Base-by-base conservation (phyloP, 2,888 invertebrate genomes). In the Tridacna crocea region DNA sequence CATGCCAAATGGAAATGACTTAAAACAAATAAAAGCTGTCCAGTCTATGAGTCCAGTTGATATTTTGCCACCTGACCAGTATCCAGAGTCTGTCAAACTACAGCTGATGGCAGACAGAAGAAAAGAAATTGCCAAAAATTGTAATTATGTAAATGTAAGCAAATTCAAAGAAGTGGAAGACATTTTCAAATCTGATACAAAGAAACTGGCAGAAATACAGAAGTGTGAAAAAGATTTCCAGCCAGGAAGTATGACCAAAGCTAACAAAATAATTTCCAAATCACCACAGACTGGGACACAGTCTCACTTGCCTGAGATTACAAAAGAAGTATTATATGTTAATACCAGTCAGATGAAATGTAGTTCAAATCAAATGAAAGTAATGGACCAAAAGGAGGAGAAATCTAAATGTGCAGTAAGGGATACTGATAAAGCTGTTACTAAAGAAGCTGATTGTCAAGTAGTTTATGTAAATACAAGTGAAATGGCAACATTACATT, bases 31-130 rank as follows among this genome's bases (percentile, higher is more conserved):
- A n/a, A 68, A 68, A 47, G 27, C 36, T 10, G 46, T 46, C 68
- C 22, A 48, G n/a, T 19, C 51, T 11, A 15, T 55, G 22, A 87
- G 83, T 75, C 85, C 87, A 27, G 74, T 84, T 11, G 80, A 83
- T 3, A 27, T 65, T 47, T 77, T 88, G 26, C 87, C 84, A 0
- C 75, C 79, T 73, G 83, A 79, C 19, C 66, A 80, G 36, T 48
- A 89, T 12, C 88, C 90, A 22, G 87, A 85, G 22, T 73, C 90
- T 0, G 82, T 90, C 46, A 78, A 75, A 22, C 79, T 90, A 15
- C 91, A 91, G 77, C 46, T 77, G 55, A 83, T 79, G 26, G 48
- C 55, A n/a, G 65, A 72, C n/a, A 75, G 66, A 36, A 46, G 61
- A 47, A 75, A 66, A 47, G 58, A 73, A 27, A 47, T 60, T 60